Base-by-base conservation (phyloP, 2,113 vertebrate species). In the Corythornis vintsioides region DNA sequence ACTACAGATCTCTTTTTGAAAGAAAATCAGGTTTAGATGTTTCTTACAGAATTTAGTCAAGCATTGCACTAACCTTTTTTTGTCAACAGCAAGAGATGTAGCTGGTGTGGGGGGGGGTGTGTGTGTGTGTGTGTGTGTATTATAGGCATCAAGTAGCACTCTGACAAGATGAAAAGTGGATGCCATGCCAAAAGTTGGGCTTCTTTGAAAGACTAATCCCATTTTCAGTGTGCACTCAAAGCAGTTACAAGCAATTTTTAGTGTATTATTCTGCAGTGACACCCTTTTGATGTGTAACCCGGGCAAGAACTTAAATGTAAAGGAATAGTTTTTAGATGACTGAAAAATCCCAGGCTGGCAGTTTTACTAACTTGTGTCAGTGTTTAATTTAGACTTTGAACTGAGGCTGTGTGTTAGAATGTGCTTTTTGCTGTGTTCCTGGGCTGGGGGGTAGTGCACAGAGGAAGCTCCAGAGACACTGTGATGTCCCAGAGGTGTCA, bases 11-110 rank as follows among this genome's bases (percentile, higher is more conserved):
- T 82, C 31, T 76, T 91, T 77, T 72, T 91, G 83, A 95, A 78
- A 95, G 77, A 81, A 88, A 92, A 84, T 85, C 17, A 3, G 11
- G 61, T 92, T 97, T 93, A 59, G 70, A 50, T 70, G 25, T 90
- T 28, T 89, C 31, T 86, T 61, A 53, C 20, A 47, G 81, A 78
- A 71, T 86, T 74, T 86, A 67, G 83, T 90, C 40, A 80, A 40
- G 45, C 7, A 17, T 60, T 77, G 64, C 50, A 45, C 24, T 56
- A 31, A 66, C 28, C 2, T 0, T 29, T 87, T 90, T 80, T 88
- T 70, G 61, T 48, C 55, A 72, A 60, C 45, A 74, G 48, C 6
- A 48, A 40, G 83, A 91, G 83, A 31, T 6, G 31, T 82, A 63
- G 7, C 60, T 72, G 43, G 52, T 60, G 38, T 38, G 38, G 10